Base-by-base conservation (phyloP, 2,113 vertebrate genomes). In the Cinclus mexicanus region DNA sequence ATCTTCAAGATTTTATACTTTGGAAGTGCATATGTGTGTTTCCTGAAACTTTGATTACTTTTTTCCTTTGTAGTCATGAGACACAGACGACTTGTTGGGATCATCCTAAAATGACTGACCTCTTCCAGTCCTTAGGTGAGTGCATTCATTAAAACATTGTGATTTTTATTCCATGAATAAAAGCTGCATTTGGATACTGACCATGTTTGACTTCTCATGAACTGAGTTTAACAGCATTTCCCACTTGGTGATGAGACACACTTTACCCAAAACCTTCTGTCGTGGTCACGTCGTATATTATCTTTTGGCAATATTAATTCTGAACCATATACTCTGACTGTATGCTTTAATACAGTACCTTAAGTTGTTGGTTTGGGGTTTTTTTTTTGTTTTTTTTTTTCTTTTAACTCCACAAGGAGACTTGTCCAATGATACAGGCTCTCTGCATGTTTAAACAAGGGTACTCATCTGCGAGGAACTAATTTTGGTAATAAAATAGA, bases 1-100 rank as follows among this genome's bases (percentile, higher is more conserved):
- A 46, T 52, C 11, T 65, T 52, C 20, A 10, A 7, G 2, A 1
- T 85, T 81, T 87, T 68, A 5, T 82, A 56, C 23, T 89, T 77
- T 52, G 26, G 5, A 46, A 77, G 11, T 59, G 3, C 16, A 1
- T 72, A 14, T 29, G 5, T 60, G 11, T 89, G 23, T 84, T 91
- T 37, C 49, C 78, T 94, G 22, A 92, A 94, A 65, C 47, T 77
- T 79, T 89, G 9, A 37, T 60, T 83, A 29, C 39, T 79, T 95
- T 37, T 10, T 79, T 93, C 31, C 83, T 64, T 97, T 97, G 37
- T 87, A 99, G 99, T 96, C 99, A 99, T 94, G 98, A 99, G 95
- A 99, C 99, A 25, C 99, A 99, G 95, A 99, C 99, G 4, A 99
- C 99, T 69, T 99, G 98, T 94, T 99, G 99, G 99, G 99, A 99